Evolutionary conservation across 2,888 invertebrate species (phyloP), one percentile per base, ranked within the genome.

Genomic region (Lasioglossum marginatum): DNA sequence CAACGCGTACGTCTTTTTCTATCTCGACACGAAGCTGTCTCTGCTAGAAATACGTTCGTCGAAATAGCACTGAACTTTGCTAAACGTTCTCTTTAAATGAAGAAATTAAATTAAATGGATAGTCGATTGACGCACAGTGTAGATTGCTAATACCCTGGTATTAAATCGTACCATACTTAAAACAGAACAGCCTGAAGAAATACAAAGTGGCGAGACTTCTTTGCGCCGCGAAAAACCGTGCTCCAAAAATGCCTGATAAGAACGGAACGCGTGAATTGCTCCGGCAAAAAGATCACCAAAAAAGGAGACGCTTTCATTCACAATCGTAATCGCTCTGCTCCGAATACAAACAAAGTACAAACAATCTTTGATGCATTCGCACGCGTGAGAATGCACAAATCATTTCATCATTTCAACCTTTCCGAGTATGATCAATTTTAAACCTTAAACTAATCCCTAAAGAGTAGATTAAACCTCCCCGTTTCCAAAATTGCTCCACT

Each of bases 241-340:
- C 43, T 71, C 71, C 75, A 37, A 83, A 84, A 79, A 52, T 72
- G 37, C 31, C 75, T 10, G 23, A 45, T 60, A 85, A 85, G 79
- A 84, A 84, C 85, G 45, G 14, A 66, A 63, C 72, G 40, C 72
- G 66, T 45, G 40, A 79, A 75, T 76, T 84, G 57, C 66, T 45
- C n/a, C 27, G 43, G 40, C 19, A 48, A 63, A 45, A 63, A 48
- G 70, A 79, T 75, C 57, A 37, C 66, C 5, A 16, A 79, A 79
- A 76, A 84, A 68, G 27, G 57, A 10, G n/a, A 45, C 57, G 34
- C 72, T 52, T 52, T 76, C 75, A 79, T 79, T 85, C 85, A 83
- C 31, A 60, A 45, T 48, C 23, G 23, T 14, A 48, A 45, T 63
- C n/a, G 5, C 12, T 8, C 40, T 2, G 70, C 40, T 4, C 23